Evolutionary conservation across 2,797 vertebrate genomes (phyloP).

Genomic region (Malacoctenus gilli): DNA sequence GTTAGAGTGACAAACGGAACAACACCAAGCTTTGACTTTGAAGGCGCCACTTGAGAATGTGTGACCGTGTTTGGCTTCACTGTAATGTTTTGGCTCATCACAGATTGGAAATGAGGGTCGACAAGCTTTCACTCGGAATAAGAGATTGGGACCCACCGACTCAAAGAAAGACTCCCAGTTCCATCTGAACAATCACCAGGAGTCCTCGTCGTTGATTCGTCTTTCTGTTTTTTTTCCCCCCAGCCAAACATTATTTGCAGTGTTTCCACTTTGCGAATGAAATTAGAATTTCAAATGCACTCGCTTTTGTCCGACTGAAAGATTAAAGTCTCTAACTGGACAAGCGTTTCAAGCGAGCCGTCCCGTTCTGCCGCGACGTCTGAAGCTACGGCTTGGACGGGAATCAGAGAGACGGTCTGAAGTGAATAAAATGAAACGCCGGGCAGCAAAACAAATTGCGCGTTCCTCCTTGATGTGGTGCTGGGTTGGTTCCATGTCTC

Average conservation of each 20-base stretch:
- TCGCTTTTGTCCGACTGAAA: not conserved
- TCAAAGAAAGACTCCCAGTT: too few relatives aligned
- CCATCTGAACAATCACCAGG: too few relatives aligned
- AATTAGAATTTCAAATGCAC: not conserved
- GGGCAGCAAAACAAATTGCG: not conserved
- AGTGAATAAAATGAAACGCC: not conserved
- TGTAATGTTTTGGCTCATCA: too few relatives aligned
- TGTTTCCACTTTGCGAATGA: not conserved
- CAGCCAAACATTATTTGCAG: not conserved
- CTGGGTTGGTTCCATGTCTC: slow-evolving; percentile 2
- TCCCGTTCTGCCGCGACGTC: not conserved
- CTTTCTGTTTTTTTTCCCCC: too few relatives aligned
- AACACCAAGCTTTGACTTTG: too few relatives aligned
- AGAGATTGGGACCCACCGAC: too few relatives aligned
- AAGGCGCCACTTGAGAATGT: too few relatives aligned
- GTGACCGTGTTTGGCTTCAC: too few relatives aligned
- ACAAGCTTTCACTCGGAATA: too few relatives aligned
- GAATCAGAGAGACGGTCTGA: not conserved
- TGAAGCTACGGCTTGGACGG: not conserved
- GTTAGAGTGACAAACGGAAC: too few relatives aligned
- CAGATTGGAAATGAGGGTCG: too few relatives aligned
- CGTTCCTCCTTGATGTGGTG: slow-evolving; percentile 5
- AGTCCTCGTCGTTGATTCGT: too few relatives aligned
- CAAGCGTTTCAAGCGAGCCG: not conserved
- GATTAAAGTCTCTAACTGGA: not conserved